Evolutionary conservation across 2,888 invertebrate genomes (phyloP).

Genomic region (Ennomos quercinarius): DNA sequence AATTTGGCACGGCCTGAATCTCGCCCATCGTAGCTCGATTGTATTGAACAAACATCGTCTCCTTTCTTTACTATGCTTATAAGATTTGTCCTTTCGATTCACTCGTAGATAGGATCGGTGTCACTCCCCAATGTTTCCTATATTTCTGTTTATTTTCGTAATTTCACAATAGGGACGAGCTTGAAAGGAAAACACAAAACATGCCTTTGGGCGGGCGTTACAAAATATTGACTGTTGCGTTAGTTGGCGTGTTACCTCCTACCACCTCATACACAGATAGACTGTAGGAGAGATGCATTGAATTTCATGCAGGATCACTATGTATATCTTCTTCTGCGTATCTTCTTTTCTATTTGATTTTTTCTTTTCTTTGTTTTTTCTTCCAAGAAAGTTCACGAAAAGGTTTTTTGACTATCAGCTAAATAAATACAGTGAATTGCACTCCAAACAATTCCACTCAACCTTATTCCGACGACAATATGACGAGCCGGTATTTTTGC

Average conservation of each 20-base stretch:
- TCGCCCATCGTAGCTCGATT: slow-evolving; percentile 18
- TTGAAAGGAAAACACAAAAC: slow-evolving; percentile 17
- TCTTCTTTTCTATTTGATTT: too few relatives aligned
- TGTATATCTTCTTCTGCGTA: too few relatives aligned
- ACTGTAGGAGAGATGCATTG: too few relatives aligned
- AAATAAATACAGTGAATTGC: slow-evolving; percentile 27
- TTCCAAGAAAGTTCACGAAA: too few relatives aligned
- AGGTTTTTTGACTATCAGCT: too few relatives aligned
- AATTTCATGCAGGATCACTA: too few relatives aligned
- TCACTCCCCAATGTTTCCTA: slow-evolving; percentile 27
- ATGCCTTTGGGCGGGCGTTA: too few relatives aligned
- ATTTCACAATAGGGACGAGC: slow-evolving; percentile 17
- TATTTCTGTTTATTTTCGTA: slow-evolving; percentile 33
- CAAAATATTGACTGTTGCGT: too few relatives aligned
- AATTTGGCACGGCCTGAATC: slow-evolving; percentile 20
- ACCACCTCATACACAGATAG: too few relatives aligned
- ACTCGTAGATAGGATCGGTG: slow-evolving; percentile 32
- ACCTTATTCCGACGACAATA: slow-evolving; percentile 36
- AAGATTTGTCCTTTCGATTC: slow-evolving; percentile 39
- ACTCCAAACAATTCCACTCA: slow-evolving; percentile 23
- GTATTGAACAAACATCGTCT: slow-evolving; percentile 21
- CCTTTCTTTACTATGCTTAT: slow-evolving; percentile 28
- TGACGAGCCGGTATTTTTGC: slow-evolving; percentile 38
- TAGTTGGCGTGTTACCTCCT: too few relatives aligned
- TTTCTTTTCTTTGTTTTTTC: too few relatives aligned